Conservation (phyloP, 2,888 invertebrate genomes). For the Tiphia femorata region DNA sequence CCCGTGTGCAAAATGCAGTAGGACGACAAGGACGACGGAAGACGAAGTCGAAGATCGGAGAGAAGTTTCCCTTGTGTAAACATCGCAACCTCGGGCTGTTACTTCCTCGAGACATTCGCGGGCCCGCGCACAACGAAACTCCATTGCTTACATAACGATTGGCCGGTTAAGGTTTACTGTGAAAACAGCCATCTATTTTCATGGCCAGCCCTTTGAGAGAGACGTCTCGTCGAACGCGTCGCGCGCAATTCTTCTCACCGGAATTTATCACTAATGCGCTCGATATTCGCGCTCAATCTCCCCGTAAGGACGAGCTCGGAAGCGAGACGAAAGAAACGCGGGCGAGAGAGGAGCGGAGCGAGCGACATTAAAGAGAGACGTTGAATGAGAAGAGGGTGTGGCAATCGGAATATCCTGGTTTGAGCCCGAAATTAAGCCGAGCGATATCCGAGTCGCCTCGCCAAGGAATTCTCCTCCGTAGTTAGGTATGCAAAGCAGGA, state of each 20-base stretch:
- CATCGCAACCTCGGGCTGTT: too few relatives aligned
- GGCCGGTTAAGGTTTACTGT: conserved; percentile 11
- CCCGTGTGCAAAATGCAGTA: too few relatives aligned
- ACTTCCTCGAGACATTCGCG: neutral
- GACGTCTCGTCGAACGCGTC: neutral
- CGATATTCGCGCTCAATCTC: neutral
- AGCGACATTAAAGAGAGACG: too few relatives aligned
- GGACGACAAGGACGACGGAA: too few relatives aligned
- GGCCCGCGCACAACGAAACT: neutral
- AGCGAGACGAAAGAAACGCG: neutral
- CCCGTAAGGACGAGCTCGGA: neutral
- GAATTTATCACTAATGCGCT: too few relatives aligned
- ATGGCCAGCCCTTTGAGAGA: conserved; percentile 4
- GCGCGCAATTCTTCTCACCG: neutral
- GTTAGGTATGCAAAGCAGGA: conserved; percentile 61
- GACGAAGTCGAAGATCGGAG: too few relatives aligned
- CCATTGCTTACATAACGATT: conserved; percentile 13
- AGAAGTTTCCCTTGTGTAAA: too few relatives aligned
- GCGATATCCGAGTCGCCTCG: conserved; percentile 29
- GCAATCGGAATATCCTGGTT: conserved; percentile 31
- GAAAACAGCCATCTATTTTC: conserved; percentile 25
- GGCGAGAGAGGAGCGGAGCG: neutral
- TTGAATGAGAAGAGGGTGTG: neutral
- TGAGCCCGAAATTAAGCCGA: conserved; percentile 44
- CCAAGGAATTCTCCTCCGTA: conserved; percentile 45